These are phyloP conservation scores for Yponomeuta sedellus DNA, from an alignment of 2,888 invertebrate genomes.

Conservation along the genomic window DNA sequence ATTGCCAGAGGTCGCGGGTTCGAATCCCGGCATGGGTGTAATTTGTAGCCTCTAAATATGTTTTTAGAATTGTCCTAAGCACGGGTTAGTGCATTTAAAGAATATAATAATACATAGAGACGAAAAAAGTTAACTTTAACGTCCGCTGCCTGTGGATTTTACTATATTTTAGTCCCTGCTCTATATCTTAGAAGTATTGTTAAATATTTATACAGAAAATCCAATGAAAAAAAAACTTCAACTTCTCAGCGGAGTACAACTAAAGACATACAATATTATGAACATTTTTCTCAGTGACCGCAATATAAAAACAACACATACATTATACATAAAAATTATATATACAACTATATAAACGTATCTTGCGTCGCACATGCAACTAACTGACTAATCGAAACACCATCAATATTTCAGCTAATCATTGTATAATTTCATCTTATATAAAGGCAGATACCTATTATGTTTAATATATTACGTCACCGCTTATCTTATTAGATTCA, in stretches of 20 bases:
- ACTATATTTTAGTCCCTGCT: neutral
- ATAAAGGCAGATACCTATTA: constrained; percentile 5
- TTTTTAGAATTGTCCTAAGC: too few relatives aligned
- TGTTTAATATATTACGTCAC: neutral
- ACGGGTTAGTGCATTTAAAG: too few relatives aligned
- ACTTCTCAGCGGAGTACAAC: neutral
- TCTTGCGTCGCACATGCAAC: neutral
- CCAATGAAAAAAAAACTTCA: neutral
- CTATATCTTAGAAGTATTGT: neutral
- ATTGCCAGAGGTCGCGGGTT: too few relatives aligned
- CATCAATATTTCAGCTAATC: constrained; percentile 15
- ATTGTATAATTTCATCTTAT: constrained; percentile 6
- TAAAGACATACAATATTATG: neutral
- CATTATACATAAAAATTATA: neutral
- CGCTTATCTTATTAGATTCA: neutral
- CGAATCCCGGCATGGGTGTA: too few relatives aligned
- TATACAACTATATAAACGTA: neutral
- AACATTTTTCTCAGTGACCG: neutral
- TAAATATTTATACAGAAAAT: neutral
- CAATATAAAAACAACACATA: neutral
- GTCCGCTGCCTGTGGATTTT: neutral
- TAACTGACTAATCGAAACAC: neutral
- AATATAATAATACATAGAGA: too few relatives aligned
- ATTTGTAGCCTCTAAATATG: too few relatives aligned
- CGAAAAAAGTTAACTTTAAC: neutral